Percentiles rank a stretch among this genome's conserved stretches.
Conservation (phyloP, 1,140 invertebrate species). For the Bombus difficillimus region DNA sequence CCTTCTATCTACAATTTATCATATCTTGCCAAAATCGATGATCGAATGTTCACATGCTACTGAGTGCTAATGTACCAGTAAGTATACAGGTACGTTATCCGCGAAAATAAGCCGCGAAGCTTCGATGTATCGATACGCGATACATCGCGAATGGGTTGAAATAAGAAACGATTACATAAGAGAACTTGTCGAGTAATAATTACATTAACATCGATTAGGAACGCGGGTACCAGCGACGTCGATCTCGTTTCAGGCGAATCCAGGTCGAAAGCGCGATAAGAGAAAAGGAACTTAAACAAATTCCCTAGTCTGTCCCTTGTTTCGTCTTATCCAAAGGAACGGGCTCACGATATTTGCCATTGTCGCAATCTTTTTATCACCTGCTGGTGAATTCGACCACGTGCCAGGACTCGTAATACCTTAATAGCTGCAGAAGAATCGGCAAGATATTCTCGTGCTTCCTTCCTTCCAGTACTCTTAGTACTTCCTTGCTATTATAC, state of each 20-base stretch:
- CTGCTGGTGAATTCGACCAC: neutral
- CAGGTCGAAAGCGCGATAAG: conserved; percentile 32
- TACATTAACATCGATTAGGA: conserved; percentile 33
- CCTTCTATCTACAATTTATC: too few relatives aligned
- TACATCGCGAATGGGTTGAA: too few relatives aligned
- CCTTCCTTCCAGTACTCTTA: neutral
- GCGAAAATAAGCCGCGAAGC: too few relatives aligned
- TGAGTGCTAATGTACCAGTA: too few relatives aligned
- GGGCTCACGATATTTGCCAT: neutral
- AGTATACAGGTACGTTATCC: too few relatives aligned
- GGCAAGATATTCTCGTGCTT: neutral
- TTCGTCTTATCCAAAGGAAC: neutral
- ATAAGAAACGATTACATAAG: too few relatives aligned
- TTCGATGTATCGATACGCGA: too few relatives aligned
- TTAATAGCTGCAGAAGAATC: conserved; percentile 19
- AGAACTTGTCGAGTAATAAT: too few relatives aligned
- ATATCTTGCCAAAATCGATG: too few relatives aligned
- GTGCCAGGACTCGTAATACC: neutral
- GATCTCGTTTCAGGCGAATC: conserved; percentile 8
- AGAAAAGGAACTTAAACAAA: conserved; percentile 14
- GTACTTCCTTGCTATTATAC: neutral
- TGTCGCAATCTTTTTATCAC: neutral
- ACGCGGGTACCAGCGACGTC: conserved; percentile 1
- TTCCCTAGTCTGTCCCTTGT: neutral
- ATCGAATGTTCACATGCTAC: too few relatives aligned